Evolutionary conservation across 1,140 invertebrate species (phyloP).

Genomic region (Danaus plexippus): DNA sequence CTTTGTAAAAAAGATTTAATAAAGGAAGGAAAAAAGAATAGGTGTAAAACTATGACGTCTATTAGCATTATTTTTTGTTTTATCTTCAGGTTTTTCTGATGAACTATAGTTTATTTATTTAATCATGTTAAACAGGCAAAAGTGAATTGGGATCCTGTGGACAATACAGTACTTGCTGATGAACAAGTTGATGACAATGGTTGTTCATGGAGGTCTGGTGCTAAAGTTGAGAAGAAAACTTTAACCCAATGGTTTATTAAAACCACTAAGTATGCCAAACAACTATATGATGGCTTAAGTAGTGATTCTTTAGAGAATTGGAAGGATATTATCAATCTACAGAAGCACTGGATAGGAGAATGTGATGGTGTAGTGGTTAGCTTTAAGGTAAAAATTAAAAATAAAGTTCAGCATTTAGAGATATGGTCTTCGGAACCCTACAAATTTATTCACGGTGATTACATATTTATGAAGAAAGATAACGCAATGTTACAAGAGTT

Average conservation of each 20-base stretch:
- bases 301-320: slow-evolving; percentile 80
- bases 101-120: neutral
- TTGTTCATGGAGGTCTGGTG: slow-evolving; percentile 96
- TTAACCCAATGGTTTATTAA: slow-evolving; percentile 97
- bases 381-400: slow-evolving; percentile 74
- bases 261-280: slow-evolving; percentile 91
- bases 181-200: slow-evolving; percentile 97
- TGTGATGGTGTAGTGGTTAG: slow-evolving; percentile 87
- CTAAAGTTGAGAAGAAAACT: slow-evolving; percentile 90
- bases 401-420: slow-evolving; percentile 56
- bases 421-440: slow-evolving; percentile 88
- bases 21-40: too few relatives aligned
- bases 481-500: slow-evolving; percentile 64
- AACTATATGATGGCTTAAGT: slow-evolving; percentile 81
- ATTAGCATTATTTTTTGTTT: neutral
- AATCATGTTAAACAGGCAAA: slow-evolving; percentile 73
- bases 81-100: neutral
- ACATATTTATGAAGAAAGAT: slow-evolving; percentile 74
- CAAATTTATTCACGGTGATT: slow-evolving; percentile 78
- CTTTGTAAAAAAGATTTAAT: too few relatives aligned
- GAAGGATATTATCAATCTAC: slow-evolving; percentile 90
- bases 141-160: slow-evolving; percentile 99
- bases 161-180: slow-evolving; percentile 97
- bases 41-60: too few relatives aligned
- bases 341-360: slow-evolving; percentile 96